Evolutionary conservation across 2,113 vertebrate species (phyloP), one percentile per base, ranked within the genome.

Genomic region (Alligator mississippiensis): DNA sequence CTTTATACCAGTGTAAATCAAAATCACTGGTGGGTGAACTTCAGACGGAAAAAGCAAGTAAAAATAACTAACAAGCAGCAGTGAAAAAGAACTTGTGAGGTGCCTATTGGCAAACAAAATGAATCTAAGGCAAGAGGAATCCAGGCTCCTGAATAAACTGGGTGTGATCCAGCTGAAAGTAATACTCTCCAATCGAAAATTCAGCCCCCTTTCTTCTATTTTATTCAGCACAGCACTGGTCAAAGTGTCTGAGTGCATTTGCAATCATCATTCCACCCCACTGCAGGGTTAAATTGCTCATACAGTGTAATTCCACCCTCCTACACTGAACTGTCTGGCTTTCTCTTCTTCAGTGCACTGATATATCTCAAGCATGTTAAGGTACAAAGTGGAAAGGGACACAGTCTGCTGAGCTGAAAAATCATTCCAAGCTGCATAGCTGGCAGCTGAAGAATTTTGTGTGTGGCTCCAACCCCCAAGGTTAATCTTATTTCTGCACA

Each of bases 251-350:
- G 15, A n/a, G 27, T 57, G 17, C 54, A 6, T 58, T 58, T 28
- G 27, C 70, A 28, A 4, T 78, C 61, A 38, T 5, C n/a, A 74
- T 87, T 85, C 17, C 55, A 19, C 47, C 89, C 27, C 2, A 0
- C 18, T 5, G 0, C 22, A 76, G 64, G 77, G 57, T 30, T 7
- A 4, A 0, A 0, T 28, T 87, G 81, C 57, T 22, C 1, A 5
- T 6, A 13, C 70, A 84, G 75, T 30, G 61, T n/a, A 24, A 72
- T 21, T 3, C 1, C 38, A 72, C 18, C 19, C 30, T 72, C 30
- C 19, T 34, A n/a, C 9, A 34, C 68, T 34, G 18, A 38, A 38
- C 19, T 72, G 30, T 72, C 47, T 47, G 47, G 47, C 11, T 11
- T 19, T 38, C 38, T 34, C 68, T 11, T 72, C 19, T 72, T 72